Evolutionary conservation across 2,113 vertebrate genomes (phyloP), one percentile per base, ranked within the genome.

Genomic region (Corythoichthys haematopterus): DNA sequence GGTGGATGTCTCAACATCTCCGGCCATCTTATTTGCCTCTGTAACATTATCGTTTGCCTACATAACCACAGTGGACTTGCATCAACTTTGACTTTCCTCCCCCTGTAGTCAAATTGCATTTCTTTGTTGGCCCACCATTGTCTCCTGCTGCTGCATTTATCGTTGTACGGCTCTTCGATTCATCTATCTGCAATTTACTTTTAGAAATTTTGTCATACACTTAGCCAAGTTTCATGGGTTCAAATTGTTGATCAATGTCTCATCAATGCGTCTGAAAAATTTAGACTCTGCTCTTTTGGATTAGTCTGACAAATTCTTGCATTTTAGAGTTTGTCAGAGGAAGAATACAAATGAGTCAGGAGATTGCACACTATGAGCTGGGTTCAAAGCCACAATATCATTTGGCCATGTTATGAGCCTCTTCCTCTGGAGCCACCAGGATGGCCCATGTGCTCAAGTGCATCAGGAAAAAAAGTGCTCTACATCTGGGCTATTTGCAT

Each of bases 401-500:
- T 47, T 74, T 75, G 62, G 45, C 64, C 65, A 69, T 62, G 65
- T 68, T 76, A 58, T 71, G 48, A 64, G 67, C 66, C 43, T 38
- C 64, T 78, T 47, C 70, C 67, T 76, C 43, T 58, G 62, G 65
- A 82, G 56, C 65, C 74, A 78, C 59, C 66, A 71, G 64, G 60
- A 80, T 66, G 2, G 50, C 40, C 40, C 59, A 16, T 6, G 33
- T 67, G 61, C 70, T 76, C 77, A 69, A 28, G 51, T 66, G 70
- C 75, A 83, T 79, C 75, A 52, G 67, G 62, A 73, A 77, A 74
- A 82, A 81, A 84, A 80, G 53, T 70, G 73, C 63, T 69, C 72
- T 70, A 71, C 60, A 35, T 80, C 70, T 76, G 74, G 77, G 56
- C 50, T 83, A 90, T 92, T 92, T 92, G 86, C 90, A 91, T 92